Percentiles rank a stretch among this genome's conserved stretches.
Conservation (phyloP, 2,797 vertebrate species). For the Thalassophryne amazonica region DNA sequence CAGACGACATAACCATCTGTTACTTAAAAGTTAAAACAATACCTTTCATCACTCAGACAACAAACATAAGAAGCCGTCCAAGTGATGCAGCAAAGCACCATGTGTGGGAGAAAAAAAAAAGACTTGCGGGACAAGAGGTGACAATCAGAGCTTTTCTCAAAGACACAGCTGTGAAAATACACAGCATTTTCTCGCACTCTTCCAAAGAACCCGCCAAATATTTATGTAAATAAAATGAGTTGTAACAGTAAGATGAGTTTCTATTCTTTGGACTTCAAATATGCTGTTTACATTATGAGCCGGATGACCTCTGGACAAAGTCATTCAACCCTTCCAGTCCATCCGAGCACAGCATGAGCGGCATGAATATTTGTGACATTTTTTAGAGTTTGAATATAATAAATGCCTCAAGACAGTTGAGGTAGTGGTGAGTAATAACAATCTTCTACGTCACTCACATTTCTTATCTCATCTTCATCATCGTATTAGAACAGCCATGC, state of each 20-base stretch:
- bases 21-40: conserved; percentile 22
- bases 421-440: too few species aligned
- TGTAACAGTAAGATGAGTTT: conserved; percentile 1
- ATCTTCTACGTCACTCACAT: too few species aligned
- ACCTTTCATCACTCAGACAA: not conserved
- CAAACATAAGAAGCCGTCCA: not conserved
- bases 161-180: not conserved
- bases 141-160: conserved; percentile 7
- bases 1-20: conserved; percentile 31
- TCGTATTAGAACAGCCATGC: too few species aligned
- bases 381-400: not conserved
- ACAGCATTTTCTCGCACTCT: not conserved
- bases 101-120: not conserved
- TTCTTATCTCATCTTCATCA: too few species aligned
- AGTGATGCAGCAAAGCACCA: not conserved
- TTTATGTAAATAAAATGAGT: not conserved
- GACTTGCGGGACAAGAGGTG: conserved; percentile 1
- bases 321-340: not conserved
- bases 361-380: conserved; percentile 4
- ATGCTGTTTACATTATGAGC: not conserved
- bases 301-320: not conserved
- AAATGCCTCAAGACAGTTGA: not conserved
- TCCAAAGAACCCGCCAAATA: not conserved
- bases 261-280: not conserved
- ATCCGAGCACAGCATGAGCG: not conserved